Evolutionary conservation across 2,113 vertebrate species (phyloP), one percentile per base, ranked within the genome.

Genomic region (Corydoras sp.): DNA sequence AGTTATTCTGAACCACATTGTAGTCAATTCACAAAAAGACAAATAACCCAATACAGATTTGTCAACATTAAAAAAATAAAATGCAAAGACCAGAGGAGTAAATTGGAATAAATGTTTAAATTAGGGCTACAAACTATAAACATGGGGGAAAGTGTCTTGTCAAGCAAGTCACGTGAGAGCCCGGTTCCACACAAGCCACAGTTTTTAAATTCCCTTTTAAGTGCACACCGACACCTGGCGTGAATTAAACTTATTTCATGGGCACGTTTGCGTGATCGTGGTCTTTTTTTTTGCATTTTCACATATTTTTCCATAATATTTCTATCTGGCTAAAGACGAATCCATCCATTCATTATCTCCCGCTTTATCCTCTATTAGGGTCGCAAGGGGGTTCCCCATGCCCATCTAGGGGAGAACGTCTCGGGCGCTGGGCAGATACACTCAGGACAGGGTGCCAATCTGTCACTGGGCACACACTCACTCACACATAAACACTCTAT

Each of bases 161-260:
- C 83, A 85, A 81, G 81, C 88, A 88, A 85, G 87, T 88, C 77
- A 8, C 77, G 80, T 77, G 75, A 85, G 85, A 82, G 85, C 82
- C 84, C 77, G 70, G 81, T 83, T 72, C 74, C 81, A 86, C 63
- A 84, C 84, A 77, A 84, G 85, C 84, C 88, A 88, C 86, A 86
- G 87, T 86, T 88, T 88, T 86, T 88, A 81, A 87, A 87, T 85
- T 86, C 82, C 80, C 81, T 82, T 88, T 78, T 80, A 78, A 78
- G 74, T 79, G 81, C 81, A 79, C 75, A 65, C 81, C 81, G 81
- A 78, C 85, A 85, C 86, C 87, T 85, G 80, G 84, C 85, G 82
- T 83, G 85, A 86, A 86, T 53, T 86, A 87, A 87, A 81, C 81
- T 76, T 77, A 86, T 89, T 88, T 90, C 85, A 89, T 85, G 86